Base-by-base conservation (phyloP, 2,888 invertebrate genomes). In the Chironomus tentans region DNA sequence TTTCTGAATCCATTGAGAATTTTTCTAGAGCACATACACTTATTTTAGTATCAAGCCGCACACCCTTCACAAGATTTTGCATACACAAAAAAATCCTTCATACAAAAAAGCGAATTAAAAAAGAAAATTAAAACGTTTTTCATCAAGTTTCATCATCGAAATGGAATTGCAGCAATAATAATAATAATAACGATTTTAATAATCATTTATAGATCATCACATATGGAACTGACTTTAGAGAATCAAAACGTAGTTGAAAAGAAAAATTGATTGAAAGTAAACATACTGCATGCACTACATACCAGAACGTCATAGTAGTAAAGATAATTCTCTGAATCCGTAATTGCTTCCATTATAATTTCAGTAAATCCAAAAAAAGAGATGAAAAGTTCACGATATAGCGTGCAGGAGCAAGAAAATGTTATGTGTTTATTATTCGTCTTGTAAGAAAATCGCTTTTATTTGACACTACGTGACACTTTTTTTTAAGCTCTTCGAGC, bases 221-320 rank as follows among this genome's bases (percentile, higher is more conserved):
- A 38, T 38, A 38, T 38, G 10, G 38, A 38, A 38, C 38, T 38
- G 10, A 38, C 38, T 38, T 38, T 38, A 10, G 28, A 10, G 38
- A 10, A 38, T 38, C 1, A 38, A 38, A 38, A 38, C 2, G 38
- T 38, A 38, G 38, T 38, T 38, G 10, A 38, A 10, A 7, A 56
- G 56, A 56, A 15, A 56, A 56, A 15, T 7, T 56, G 56, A 18
- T 56, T 56, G 38, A 38, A 38, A 38, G 10, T 38, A 38, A 38
- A 38, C 38, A 28, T 6, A 62, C 21, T 62, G 62, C 68, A 38
- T 68, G 68, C 28, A 38, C 5, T 70, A 74, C 74, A 10, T 68
- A 74, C 74, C 74, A 74, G 74, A 74, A 74, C 74, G 68, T 74
- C 74, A 48, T 68, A 74, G 13, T 65, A 74, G 47, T 74, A 74